Evolutionary conservation across 2,797 vertebrate species (phyloP).

Genomic region (Aeoliscus strigatus): DNA sequence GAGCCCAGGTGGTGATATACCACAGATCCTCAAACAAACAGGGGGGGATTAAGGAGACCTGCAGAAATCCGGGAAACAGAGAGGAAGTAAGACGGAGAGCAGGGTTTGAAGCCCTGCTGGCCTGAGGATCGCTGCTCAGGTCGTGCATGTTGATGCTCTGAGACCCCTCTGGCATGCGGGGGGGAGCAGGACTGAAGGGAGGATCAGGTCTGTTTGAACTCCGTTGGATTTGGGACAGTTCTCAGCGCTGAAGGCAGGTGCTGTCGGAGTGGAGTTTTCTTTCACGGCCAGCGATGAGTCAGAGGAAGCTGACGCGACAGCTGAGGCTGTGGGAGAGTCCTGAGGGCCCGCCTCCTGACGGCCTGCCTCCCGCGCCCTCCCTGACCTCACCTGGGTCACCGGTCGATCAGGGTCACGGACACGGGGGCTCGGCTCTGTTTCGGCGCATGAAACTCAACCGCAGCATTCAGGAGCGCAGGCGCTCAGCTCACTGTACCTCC

Average conservation of each 20-base stretch:
- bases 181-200: constrained; percentile 36
- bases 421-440: constrained; percentile 51
- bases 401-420: constrained; percentile 42
- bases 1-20: constrained; percentile 35
- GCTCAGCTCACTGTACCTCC: constrained; percentile 40
- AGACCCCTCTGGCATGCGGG: constrained; percentile 38
- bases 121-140: constrained; percentile 41
- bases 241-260: constrained; percentile 26
- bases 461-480: constrained; percentile 62
- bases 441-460: constrained; percentile 66
- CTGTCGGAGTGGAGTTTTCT: constrained; percentile 18
- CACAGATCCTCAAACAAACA: constrained; percentile 23
- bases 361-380: constrained; percentile 37
- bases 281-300: constrained; percentile 64
- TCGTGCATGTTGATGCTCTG: constrained; percentile 51
- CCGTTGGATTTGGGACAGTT: constrained; percentile 34
- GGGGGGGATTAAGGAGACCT: constrained; percentile 48
- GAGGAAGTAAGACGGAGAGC: constrained; percentile 17
- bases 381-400: constrained; percentile 60
- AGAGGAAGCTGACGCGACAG: constrained; percentile 66
- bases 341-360: constrained; percentile 49
- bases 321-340: constrained; percentile 60
- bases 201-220: constrained; percentile 32
- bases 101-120: constrained; percentile 34
- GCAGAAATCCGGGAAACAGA: constrained; percentile 43